Evolutionary conservation across 2,113 vertebrate species (phyloP), one percentile per base, ranked within the genome.

Genomic region (Myodes glareolus): DNA sequence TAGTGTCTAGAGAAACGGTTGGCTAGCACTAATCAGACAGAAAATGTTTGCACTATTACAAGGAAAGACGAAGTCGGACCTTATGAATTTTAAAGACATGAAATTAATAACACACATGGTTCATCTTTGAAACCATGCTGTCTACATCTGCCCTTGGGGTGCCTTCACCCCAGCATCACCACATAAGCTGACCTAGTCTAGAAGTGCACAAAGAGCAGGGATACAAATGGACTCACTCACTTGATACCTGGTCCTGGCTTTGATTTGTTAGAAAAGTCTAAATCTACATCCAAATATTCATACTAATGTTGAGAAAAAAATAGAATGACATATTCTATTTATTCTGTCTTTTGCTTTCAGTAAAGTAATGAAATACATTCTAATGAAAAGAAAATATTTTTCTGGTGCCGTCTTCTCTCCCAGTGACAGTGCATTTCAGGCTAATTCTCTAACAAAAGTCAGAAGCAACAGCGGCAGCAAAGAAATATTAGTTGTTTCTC

Each of bases 381-480:
- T 33, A 76, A 70, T 73, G 27, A 90, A 21, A 92, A 87, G 75
- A 82, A 68, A 70, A 52, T 80, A 36, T 25, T 92, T 94, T 36
- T 75, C 68, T 31, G 45, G 16, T 67, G 63, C 9, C 29, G 27
- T 65, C 39, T 90, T 78, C 31, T 88, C 45, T 94, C 84, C 11
- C 36, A 81, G 8, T 27, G 27, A 33, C 47, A 65, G n/a, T 80
- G 7, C 6, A 90, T 77, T 61, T 89, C 10, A 47, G 42, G 31
- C 84, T 95, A 87, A 96, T 84, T 97, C 84, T 19, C 70, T 31
- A 76, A 94, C 72, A 94, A 58, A 91, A 95, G 72, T 92, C 86
- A 94, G 89, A 94, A 72, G 68, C 3, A 70, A n/a, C n/a, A 92
- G 67, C 7, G 39, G 12, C 42, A 93, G 67, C 82, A 95, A 86